phyloP scores from a whole-genome alignment of 2,888 invertebrate genomes.

The Megamerina dolium region DNA sequence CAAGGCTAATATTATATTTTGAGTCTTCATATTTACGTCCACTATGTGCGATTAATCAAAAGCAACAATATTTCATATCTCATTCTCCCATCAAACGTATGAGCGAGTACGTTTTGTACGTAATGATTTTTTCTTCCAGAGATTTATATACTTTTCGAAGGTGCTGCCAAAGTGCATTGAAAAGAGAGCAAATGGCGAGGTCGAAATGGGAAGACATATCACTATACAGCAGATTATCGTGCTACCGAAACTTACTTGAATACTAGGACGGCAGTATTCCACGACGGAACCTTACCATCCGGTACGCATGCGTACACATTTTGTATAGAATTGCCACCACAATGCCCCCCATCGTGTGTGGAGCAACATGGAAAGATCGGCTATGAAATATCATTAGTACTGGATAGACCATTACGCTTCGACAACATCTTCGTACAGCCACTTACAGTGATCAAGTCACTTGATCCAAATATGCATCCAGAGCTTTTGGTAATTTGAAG shows the following conservation, averaged over 20 bases:
- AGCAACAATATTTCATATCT: too few relatives aligned
- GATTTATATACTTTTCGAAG: conserved; percentile 25
- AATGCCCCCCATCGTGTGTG: conserved; percentile 52
- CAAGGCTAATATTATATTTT: too few relatives aligned
- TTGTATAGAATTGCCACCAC: conserved; percentile 23
- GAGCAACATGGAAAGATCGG: conserved; percentile 65
- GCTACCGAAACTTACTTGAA: conserved; percentile 19
- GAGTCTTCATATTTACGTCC: too few relatives aligned
- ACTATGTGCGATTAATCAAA: too few relatives aligned
- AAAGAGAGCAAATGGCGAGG: conserved; percentile 11
- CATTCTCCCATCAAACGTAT: too few relatives aligned
- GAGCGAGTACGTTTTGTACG: too few relatives aligned
- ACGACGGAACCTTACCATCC: conserved; percentile 13
- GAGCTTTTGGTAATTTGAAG: conserved; percentile 58
- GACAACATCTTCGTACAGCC: conserved; percentile 33
- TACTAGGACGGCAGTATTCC: conserved; percentile 11
- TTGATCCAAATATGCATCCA: conserved; percentile 69
- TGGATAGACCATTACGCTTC: conserved; percentile 77
- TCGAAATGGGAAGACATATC: conserved; percentile 11
- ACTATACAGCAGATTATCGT: conserved; percentile 14
- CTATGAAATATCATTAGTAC: conserved; percentile 66
- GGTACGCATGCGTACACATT: conserved; percentile 30
- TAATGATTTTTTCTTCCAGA: conserved; percentile 18
- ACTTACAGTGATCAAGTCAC: conserved; percentile 67
- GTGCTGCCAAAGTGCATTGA: conserved; percentile 28